Conservation (phyloP, 2,888 invertebrate genomes). For the Trachelus tabidus region DNA sequence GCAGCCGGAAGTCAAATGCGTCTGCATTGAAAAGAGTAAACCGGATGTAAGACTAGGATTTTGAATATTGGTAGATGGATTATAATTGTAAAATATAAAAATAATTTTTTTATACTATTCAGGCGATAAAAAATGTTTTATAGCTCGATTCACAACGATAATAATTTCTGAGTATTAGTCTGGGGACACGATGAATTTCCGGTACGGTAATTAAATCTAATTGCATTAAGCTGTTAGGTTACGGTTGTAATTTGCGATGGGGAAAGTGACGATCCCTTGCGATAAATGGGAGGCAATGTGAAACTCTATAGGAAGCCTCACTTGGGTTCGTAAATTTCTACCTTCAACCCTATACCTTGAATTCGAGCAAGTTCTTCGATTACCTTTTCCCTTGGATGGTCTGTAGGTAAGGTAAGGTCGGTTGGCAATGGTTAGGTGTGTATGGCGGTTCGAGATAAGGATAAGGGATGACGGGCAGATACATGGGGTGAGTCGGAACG, state of each 20-base stretch:
- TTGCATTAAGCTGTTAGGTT: not conserved
- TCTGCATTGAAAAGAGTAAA: not conserved
- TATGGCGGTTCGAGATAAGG: slow-evolving; percentile 42
- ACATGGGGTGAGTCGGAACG: not conserved
- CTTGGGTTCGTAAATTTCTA: not conserved
- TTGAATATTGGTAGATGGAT: not conserved
- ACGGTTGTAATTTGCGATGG: not conserved
- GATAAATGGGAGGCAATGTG: not conserved
- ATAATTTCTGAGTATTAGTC: not conserved
- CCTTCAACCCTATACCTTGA: not conserved
- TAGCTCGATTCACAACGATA: not conserved
- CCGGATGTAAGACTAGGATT: not conserved
- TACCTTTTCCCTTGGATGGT: not conserved
- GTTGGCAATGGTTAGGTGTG: slow-evolving; percentile 24
- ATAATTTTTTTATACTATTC: not conserved
- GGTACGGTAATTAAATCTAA: not conserved
- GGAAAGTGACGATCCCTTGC: not conserved
- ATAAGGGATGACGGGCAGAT: slow-evolving; percentile 4
- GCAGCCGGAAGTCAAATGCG: not conserved
- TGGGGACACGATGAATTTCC: not conserved
- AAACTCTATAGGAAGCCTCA: not conserved
- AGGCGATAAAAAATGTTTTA: not conserved
- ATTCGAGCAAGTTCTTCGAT: slow-evolving; percentile 5
- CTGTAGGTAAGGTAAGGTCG: not conserved
- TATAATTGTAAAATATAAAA: not conserved